Evolutionary conservation across 2,888 invertebrate genomes (phyloP).

Genomic region (Tineola bisselliella): DNA sequence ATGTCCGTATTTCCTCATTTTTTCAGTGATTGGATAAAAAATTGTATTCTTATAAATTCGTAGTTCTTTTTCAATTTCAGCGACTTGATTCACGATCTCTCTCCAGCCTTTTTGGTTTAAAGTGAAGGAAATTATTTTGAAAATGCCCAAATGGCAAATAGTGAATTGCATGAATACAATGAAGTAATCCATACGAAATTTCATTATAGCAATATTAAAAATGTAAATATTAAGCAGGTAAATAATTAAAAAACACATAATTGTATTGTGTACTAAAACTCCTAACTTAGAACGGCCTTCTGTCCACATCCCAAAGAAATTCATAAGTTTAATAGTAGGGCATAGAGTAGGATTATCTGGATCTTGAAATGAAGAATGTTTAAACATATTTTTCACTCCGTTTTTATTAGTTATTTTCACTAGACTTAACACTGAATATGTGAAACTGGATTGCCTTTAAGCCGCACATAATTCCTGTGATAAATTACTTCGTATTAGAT

Average conservation of each 20-base stretch:
- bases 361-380: background rate
- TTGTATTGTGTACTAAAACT: background rate
- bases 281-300: background rate
- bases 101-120: background rate
- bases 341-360: background rate
- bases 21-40: background rate
- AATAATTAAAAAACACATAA: background rate
- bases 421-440: too few relatives aligned
- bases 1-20: background rate
- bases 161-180: background rate
- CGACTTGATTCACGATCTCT: background rate
- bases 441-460: too few relatives aligned
- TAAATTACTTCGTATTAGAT: too few relatives aligned
- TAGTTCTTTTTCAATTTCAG: background rate
- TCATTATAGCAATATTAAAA: background rate
- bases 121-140: background rate
- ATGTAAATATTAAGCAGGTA: background rate
- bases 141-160: background rate
- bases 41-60: background rate
- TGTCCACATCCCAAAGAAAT: background rate
- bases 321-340: background rate
- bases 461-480: too few relatives aligned
- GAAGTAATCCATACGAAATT: background rate
- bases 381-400: too few relatives aligned
- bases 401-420: too few relatives aligned